Conservation (phyloP, 2,888 invertebrate species). For the Drosophila longiperda region DNA sequence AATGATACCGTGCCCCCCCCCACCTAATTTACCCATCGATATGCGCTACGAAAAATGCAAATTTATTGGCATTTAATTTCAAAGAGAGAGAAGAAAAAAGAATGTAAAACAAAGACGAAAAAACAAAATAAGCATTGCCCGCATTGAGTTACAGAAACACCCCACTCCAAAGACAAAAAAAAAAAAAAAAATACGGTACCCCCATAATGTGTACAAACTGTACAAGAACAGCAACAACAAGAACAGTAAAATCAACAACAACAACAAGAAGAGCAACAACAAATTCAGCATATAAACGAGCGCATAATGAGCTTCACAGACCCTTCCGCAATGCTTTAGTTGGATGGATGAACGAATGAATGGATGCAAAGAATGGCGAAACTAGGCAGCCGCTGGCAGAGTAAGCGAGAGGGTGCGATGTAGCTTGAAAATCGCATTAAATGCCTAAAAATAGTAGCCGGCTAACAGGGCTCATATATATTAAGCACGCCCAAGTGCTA, state of each 20-base stretch:
- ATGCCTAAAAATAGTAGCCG: slow-evolving; percentile 71
- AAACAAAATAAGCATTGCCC: slow-evolving; percentile 47
- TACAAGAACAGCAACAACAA: slow-evolving; percentile 51
- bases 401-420: not conserved
- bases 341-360: slow-evolving; percentile 11
- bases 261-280: slow-evolving; percentile 58
- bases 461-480: slow-evolving; percentile 63
- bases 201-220: slow-evolving; percentile 69
- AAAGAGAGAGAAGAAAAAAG: slow-evolving; percentile 29
- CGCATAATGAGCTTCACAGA: slow-evolving; percentile 78
- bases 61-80: slow-evolving; percentile 79
- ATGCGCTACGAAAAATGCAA: slow-evolving; percentile 61
- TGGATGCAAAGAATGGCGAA: slow-evolving; percentile 22
- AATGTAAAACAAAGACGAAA: slow-evolving; percentile 4
- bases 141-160: slow-evolving; percentile 52
- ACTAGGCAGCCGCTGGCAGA: not conserved
- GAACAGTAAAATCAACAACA: slow-evolving; percentile 27
- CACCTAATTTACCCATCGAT: not conserved
- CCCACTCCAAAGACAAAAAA: slow-evolving; percentile 19
- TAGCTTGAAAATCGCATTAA: slow-evolving; percentile 70
- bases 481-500: slow-evolving; percentile 68
- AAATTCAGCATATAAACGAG: slow-evolving; percentile 81
- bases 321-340: slow-evolving; percentile 55
- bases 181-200: slow-evolving; percentile 43
- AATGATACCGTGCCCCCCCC: slow-evolving; percentile 51